phyloP scores from a whole-genome alignment of 2,797 vertebrate species.

The Astyanax mexicanus region DNA sequence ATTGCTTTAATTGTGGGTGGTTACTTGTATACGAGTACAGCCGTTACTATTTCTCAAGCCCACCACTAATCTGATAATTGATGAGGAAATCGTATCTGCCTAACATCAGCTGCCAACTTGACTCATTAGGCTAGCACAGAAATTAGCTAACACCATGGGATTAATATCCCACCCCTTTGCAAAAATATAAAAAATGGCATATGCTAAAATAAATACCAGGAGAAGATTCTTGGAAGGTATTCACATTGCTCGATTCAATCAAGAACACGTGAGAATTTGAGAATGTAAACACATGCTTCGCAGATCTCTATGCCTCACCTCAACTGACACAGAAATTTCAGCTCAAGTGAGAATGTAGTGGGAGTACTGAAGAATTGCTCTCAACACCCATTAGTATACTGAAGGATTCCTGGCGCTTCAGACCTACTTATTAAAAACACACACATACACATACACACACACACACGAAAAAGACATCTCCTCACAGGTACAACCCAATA shows the following conservation, averaged over 20 bases:
- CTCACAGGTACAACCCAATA: constrained; percentile 59
- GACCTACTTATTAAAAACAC: constrained; percentile 27
- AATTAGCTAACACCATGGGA: constrained; percentile 55
- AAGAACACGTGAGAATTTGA: constrained; percentile 57
- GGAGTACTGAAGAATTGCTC: constrained; percentile 5
- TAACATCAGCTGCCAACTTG: constrained; percentile 49
- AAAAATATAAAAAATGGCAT: constrained; percentile 31
- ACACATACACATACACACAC: too few relatives aligned
- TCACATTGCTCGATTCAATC: constrained; percentile 56
- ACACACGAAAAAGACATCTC: constrained; percentile 32
- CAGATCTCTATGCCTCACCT: constrained; percentile 31
- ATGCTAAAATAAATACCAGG: constrained; percentile 61
- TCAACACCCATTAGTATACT: constrained; percentile 6
- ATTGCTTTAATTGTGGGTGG: constrained; percentile 10
- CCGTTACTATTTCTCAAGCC: constrained; percentile 27
- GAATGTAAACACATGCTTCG: constrained; percentile 63
- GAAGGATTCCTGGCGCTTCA: constrained; percentile 24
- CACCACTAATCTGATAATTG: constrained; percentile 58
- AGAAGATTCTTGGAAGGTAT: constrained; percentile 50
- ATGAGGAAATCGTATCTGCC: constrained; percentile 52
- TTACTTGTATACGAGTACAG: constrained; percentile 18
- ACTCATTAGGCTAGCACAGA: constrained; percentile 10
- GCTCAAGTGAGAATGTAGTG: constrained; percentile 8
- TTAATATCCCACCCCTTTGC: constrained; percentile 60
- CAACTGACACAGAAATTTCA: constrained; percentile 32